Evolutionary conservation across 2,113 vertebrate genomes (phyloP).

Genomic region (Neopipo cinnamomea): DNA sequence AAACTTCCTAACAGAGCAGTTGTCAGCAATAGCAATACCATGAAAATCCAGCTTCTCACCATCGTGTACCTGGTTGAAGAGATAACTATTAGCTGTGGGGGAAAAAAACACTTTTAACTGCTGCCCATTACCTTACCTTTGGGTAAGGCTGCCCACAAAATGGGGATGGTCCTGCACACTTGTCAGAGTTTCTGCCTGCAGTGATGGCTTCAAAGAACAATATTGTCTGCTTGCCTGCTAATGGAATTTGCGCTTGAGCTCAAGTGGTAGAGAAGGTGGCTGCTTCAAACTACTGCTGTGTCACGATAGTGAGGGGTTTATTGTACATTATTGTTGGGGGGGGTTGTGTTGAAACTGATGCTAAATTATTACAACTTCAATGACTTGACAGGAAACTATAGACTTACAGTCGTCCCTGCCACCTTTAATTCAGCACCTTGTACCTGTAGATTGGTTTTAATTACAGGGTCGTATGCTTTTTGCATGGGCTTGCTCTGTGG

Average conservation of each 20-base stretch:
- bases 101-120: not conserved
- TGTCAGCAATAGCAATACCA: not conserved
- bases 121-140: not conserved
- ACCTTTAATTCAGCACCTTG: not conserved
- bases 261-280: not conserved
- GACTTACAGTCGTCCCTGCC: not conserved
- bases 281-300: not conserved
- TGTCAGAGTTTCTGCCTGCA: not conserved
- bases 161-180: not conserved
- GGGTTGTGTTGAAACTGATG: not conserved
- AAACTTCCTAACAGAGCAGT: not conserved
- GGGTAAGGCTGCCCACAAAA: not conserved
- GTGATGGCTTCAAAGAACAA: not conserved
- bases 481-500: not conserved
- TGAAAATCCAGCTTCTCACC: not conserved
- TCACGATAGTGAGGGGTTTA: not conserved
- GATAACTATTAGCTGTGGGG: not conserved
- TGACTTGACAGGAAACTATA: not conserved
- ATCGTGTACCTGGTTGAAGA: not conserved
- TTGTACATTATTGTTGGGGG: not conserved
- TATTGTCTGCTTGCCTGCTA: not conserved
- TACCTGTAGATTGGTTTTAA: constrained; percentile 30
- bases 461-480: not conserved
- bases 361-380: not conserved
- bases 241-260: constrained; percentile 8